Evolutionary conservation across 2,888 invertebrate species (phyloP), one percentile per base, ranked within the genome.

Genomic region (Drymonia ruficornis): DNA sequence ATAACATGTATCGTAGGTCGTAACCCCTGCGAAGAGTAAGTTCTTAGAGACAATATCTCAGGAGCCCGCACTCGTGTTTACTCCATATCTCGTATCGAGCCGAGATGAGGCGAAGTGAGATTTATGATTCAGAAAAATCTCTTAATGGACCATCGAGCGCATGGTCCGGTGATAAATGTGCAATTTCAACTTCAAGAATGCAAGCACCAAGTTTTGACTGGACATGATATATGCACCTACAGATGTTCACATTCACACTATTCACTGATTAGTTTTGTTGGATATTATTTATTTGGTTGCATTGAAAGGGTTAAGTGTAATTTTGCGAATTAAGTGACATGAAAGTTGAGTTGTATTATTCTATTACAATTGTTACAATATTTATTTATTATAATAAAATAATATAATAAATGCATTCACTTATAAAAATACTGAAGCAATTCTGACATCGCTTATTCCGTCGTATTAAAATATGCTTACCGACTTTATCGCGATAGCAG

Each of bases 81-180:
- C 87, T 83, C 79, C 81, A 83, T 88, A 89, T 87, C 86, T 83
- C 74, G 84, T 89, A 89, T 91, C 89, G 87, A 79, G 70, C 76
- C 80, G 83, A 87, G 89, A 88, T 89, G 90, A 87, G 79, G 86
- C 86, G 88, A 91, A 91, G 86, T 87, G 88, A 90, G 91, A 92
- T 92, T 91, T 92, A 92, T 91, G 89, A 84, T 83, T 84, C 86
- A 89, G 91, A 90, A 90, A 89, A 89, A 91, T 91, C 87, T 90
- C 87, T 88, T 92, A 91, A 92, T 92, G 91, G 89, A 90, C 84
- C 85, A 81, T 83, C 83, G 81, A 78, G 89, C 85, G 88, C 85
- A 86, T 86, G 87, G 82, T 83, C 85, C 59, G 74, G 85, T 90
- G 91, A 92, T 91, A 91, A 91, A 92, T 92, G 91, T 91, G 86